These are phyloP conservation scores for Silvanus unidentatus DNA, from an alignment of 2,888 invertebrate genomes.

Conservation along the genomic window DNA sequence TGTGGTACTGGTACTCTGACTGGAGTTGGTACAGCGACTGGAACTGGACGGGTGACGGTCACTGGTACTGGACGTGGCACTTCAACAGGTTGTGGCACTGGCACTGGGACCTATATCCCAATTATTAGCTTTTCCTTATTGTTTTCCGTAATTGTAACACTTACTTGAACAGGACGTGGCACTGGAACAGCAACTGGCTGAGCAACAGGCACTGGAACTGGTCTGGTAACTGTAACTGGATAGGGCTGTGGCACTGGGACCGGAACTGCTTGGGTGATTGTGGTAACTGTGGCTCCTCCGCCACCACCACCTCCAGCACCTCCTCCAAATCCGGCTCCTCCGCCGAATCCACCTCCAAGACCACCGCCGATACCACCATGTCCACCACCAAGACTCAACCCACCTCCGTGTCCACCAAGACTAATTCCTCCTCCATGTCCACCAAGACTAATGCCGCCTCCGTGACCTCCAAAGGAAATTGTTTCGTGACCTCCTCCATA, in stretches of 20 bases:
- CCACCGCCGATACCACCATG: conserved; percentile 18
- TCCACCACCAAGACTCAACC: conserved; percentile 9
- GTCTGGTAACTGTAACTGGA: conserved; percentile 45
- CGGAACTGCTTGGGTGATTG: conserved; percentile 38
- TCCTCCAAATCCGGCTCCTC: conserved; percentile 15
- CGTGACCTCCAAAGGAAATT: too few species aligned
- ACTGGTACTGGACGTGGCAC: conserved; percentile 30
- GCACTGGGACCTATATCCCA: conserved; percentile 26
- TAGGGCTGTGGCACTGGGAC: conserved; percentile 43
- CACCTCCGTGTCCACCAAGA: conserved; percentile 16
- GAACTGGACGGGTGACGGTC: conserved; percentile 33
- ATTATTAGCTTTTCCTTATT: not conserved
- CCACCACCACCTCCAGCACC: conserved; percentile 29
- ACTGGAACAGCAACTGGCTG: conserved; percentile 50
- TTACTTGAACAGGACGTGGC: conserved; percentile 45
- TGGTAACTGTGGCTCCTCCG: conserved; percentile 40
- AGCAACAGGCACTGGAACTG: conserved; percentile 50
- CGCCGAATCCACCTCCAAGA: conserved; percentile 20
- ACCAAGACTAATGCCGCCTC: conserved; percentile 19
- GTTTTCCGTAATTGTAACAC: conserved; percentile 2
- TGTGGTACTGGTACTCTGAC: conserved; percentile 47
- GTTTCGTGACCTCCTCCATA: too few species aligned
- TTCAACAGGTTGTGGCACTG: conserved; percentile 28
- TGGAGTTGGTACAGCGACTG: conserved; percentile 43
- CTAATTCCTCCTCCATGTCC: conserved; percentile 17